Base-by-base conservation (phyloP, 1,140 invertebrate species). In the Drosophila willistoni region DNA sequence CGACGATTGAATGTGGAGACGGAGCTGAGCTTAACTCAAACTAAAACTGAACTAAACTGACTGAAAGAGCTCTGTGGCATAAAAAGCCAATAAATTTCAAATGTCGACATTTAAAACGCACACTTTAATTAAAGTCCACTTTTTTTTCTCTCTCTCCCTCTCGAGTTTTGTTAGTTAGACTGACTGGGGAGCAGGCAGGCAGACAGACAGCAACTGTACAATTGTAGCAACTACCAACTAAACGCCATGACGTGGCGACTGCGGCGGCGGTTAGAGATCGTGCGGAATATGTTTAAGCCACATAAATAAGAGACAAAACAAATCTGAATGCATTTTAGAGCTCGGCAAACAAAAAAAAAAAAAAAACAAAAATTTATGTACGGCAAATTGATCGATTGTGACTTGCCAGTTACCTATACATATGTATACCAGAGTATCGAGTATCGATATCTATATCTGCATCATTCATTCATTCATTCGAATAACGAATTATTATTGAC, bases 321-420 rank as follows among this genome's bases (percentile, higher is more conserved):
- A 36, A 59, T 59, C 56, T 17, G 44, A 51, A 51, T 19, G 44
- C 44, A 22, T 51, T 51, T 51, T 51, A 29, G 10, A 39, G 25
- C 44, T 51, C 59, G 41, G 42, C 34, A 60, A 39, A 34, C 5
- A 34, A 34, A 34, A 34, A 34, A 22, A 22, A 19, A 19, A 19
- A 19, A 36, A 9, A 12, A 36, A 36, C 10, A 36, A 36, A 36
- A 77, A 76, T 77, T 77, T 77, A 77, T 77, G 73, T 76, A 77
- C 64, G 73, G 67, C 74, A 77, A 68, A 83, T 87, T 87, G 83
- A 87, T 87, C 83, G 83, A 87, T 87, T 78, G 84, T 81, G 65
- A 69, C 62, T 64, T 64, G 74, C 74, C 14, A 64, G 72, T 68
- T 83, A 39, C 36, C 36, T 39, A 12, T 39, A 39, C 12, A 39